These are phyloP conservation scores for Carettochelys insculpta DNA, from an alignment of 2,113 vertebrate genomes.

Conservation along the genomic window DNA sequence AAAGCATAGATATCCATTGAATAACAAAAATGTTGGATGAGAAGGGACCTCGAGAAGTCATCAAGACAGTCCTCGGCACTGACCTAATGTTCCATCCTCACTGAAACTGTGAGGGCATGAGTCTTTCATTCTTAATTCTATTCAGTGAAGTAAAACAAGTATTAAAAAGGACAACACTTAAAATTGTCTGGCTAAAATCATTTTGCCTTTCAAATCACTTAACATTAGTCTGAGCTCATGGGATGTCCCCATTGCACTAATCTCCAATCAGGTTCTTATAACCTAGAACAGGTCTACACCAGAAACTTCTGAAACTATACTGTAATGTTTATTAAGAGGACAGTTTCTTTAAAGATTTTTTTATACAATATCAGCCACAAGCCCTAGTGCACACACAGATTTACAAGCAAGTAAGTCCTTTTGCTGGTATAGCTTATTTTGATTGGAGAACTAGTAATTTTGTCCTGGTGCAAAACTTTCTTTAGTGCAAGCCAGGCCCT, in stretches of 20 bases:
- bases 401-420: background rate
- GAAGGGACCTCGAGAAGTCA: background rate
- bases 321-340: background rate
- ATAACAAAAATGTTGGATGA: background rate
- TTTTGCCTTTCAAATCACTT: background rate
- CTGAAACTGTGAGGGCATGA: background rate
- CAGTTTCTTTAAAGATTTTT: background rate
- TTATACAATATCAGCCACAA: background rate
- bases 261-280: background rate
- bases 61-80: background rate
- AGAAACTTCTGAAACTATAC: background rate
- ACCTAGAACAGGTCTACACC: background rate
- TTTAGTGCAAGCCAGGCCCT: background rate
- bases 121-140: background rate
- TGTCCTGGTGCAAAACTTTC: background rate
- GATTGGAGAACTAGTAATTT: background rate
- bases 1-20: background rate
- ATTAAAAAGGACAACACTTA: rapidly evolving
- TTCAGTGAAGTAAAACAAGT: background rate
- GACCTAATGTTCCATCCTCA: background rate
- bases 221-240: background rate
- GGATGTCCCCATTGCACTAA: background rate
- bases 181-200: background rate
- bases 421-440: background rate
- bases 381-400: background rate